Evolutionary conservation across 2,113 vertebrate species (phyloP), one percentile per base, ranked within the genome.

Genomic region (Bubo blakistoni): DNA sequence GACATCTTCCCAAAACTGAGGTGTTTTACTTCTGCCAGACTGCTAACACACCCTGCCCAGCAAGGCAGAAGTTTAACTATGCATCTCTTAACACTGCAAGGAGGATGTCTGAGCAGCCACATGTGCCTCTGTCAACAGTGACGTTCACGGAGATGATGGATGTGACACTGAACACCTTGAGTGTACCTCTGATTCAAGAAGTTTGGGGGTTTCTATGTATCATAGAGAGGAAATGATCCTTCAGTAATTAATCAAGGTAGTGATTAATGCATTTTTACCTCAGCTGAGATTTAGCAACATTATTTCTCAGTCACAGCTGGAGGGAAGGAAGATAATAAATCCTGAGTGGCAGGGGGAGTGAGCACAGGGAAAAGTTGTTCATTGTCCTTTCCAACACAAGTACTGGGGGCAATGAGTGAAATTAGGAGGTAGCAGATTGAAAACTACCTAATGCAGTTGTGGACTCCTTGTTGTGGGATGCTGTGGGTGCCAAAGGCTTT

Each of bases 241-340:
- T 94, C 84, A 90, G 93, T 82, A 94, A 96, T 97, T 95, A 96
- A 94, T 95, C 94, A 96, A 95, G 81, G 58, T 87, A 87, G 90
- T 94, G 94, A 96, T 97, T 91, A 94, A 96, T 96, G 58, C 54
- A 34, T 92, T 96, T 94, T 90, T 91, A 88, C 78, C 74, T 91
- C 88, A 93, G 66, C 52, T 82, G 94, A 93, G 78, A 94, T 90
- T 96, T 93, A 85, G 91, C 74, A 91, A 76, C 74, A 57, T 96
- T 94, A 90, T 91, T 96, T 95, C 70, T 87, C 91, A 91, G 66
- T 85, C 94, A 90, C 93, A 97, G 90, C 96, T 95, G 91, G 93
- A 96, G 58, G 57, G 58, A 94, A 95, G 66, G 40, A 95, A 91
- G 94, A 90, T 91, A 85, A 96, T 95, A 92, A 96, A 94, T 93